Conservation (phyloP, 2,888 invertebrate genomes). For the Chloroclystis v-ata region DNA sequence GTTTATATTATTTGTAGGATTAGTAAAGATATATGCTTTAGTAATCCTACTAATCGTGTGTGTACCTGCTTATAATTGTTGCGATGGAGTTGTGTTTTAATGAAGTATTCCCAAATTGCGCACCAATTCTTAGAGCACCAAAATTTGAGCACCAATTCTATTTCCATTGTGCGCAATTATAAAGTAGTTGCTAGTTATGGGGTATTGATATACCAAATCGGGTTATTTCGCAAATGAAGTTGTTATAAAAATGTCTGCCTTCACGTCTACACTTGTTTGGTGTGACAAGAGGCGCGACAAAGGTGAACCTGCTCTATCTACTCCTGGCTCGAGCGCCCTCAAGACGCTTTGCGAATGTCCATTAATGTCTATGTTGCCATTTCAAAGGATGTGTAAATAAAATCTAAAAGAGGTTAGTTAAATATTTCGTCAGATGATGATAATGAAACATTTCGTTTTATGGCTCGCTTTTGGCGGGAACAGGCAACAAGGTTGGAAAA, state of each 20-base stretch:
- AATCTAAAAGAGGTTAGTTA: neutral
- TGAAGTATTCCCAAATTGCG: too few species aligned
- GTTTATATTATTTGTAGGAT: too few species aligned
- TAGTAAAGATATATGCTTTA: too few species aligned
- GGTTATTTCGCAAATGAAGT: constrained; percentile 22
- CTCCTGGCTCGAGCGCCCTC: constrained; percentile 41
- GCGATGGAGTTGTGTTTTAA: too few species aligned
- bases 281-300: constrained; percentile 44
- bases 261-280: constrained; percentile 36
- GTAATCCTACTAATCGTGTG: too few species aligned
- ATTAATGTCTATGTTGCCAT: constrained; percentile 37
- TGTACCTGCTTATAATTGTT: too few species aligned
- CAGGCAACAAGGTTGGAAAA: constrained; percentile 34
- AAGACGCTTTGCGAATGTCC: constrained; percentile 49
- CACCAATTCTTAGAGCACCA: too few species aligned
- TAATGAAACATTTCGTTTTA: neutral
- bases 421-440: too few species aligned
- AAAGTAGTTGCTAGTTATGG: too few species aligned
- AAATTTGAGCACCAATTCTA: too few species aligned
- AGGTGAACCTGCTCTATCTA: constrained; percentile 59
- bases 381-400: constrained; percentile 22
- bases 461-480: constrained; percentile 16
- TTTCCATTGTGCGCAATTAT: neutral
- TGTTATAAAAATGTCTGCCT: constrained; percentile 34
- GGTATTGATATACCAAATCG: too few species aligned